Conservation (phyloP, 1,140 invertebrate genomes). For the Phymastichus coffea region DNA sequence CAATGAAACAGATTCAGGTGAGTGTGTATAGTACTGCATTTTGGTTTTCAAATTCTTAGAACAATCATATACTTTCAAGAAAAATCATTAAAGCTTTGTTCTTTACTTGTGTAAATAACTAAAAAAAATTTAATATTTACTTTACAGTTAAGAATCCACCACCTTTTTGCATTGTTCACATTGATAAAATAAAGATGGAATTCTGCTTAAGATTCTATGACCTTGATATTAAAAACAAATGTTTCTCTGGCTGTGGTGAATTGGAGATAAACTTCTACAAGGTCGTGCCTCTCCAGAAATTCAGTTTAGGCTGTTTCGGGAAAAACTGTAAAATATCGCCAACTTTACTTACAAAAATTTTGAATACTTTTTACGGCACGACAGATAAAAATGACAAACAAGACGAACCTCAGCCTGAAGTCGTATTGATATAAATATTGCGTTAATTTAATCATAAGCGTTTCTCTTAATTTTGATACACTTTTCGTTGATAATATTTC, state of each 20-base stretch:
- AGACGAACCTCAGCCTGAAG: slow-evolving; percentile 9
- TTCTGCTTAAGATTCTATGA: slow-evolving; percentile 43
- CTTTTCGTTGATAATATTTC: too few relatives aligned
- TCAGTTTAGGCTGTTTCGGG: slow-evolving; percentile 36
- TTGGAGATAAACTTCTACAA: slow-evolving; percentile 29
- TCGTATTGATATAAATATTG: slow-evolving; percentile 29
- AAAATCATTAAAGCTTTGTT: too few relatives aligned
- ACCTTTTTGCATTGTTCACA: slow-evolving; percentile 38
- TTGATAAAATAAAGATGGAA: slow-evolving; percentile 33
- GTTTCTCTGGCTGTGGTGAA: slow-evolving; percentile 37
- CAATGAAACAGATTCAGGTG: slow-evolving; percentile 47
- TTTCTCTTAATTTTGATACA: too few relatives aligned
- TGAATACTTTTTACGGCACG: not conserved
- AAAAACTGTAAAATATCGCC: slow-evolving; percentile 21
- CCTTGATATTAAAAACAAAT: slow-evolving; percentile 29
- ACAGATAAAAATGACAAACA: too few relatives aligned
- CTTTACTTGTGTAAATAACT: too few relatives aligned
- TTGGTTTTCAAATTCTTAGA: too few relatives aligned
- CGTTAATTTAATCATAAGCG: too few relatives aligned
- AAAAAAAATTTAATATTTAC: slow-evolving; percentile 18
- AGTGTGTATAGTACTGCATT: slow-evolving; percentile 4
- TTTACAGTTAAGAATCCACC: slow-evolving; percentile 46
- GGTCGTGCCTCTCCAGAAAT: slow-evolving; percentile 25
- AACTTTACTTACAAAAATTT: not conserved
- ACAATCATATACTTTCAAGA: too few relatives aligned